Conservation (phyloP, 2,888 invertebrate species). For the Aleiodes testaceus region DNA sequence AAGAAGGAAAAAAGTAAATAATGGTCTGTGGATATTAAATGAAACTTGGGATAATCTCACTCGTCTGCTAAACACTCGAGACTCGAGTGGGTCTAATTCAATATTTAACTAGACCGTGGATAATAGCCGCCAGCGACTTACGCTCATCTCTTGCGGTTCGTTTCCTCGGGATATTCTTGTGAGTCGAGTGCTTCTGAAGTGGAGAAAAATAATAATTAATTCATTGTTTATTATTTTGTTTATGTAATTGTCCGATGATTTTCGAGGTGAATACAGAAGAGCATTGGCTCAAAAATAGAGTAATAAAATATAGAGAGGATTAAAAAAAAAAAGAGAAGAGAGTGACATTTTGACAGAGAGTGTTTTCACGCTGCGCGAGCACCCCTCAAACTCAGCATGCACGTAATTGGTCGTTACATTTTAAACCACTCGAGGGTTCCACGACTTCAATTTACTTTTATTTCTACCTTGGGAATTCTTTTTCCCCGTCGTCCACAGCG, state of each 20-base stretch:
- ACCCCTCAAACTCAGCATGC: slow-evolving; percentile 35
- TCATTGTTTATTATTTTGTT: not conserved
- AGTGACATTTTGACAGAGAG: slow-evolving; percentile 28
- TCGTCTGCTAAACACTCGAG: slow-evolving; percentile 17
- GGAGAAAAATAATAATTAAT: not conserved
- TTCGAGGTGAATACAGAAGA: too few relatives aligned
- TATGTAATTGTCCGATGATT: too few relatives aligned
- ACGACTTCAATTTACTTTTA: slow-evolving; percentile 67
- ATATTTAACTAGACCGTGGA: slow-evolving; percentile 16
- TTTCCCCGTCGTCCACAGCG: slow-evolving; percentile 21
- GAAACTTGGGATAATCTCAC: slow-evolving; percentile 26
- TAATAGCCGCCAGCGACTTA: slow-evolving; percentile 19
- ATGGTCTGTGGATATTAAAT: slow-evolving; percentile 29
- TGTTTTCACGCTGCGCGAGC: slow-evolving; percentile 34
- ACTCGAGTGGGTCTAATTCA: slow-evolving; percentile 17
- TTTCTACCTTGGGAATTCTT: slow-evolving; percentile 62
- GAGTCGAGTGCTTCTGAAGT: not conserved
- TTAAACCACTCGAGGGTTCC: slow-evolving; percentile 57
- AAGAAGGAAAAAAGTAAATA: not conserved
- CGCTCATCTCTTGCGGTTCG: slow-evolving; percentile 8
- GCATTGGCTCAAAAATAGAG: not conserved
- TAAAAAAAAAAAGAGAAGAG: slow-evolving; percentile 2
- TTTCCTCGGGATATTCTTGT: slow-evolving; percentile 1
- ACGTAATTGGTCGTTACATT: slow-evolving; percentile 66
- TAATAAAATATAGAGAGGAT: not conserved